Base-by-base conservation (phyloP, 2,113 vertebrate genomes). In the Pollachius pollachius region DNA sequence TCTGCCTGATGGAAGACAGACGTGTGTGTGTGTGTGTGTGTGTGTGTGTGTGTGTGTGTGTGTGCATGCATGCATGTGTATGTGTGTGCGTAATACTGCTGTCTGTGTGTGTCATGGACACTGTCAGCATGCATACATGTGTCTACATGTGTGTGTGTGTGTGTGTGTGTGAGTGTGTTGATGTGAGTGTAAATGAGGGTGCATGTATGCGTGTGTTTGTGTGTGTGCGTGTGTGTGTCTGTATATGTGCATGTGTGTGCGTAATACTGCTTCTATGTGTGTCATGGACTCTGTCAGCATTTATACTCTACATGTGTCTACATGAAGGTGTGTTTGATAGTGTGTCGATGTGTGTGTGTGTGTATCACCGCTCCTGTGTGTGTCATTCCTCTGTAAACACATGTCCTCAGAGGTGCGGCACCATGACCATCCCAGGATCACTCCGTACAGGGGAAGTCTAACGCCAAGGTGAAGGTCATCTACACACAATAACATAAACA, bases 341-440 rank as follows among this genome's bases (percentile, higher is more conserved):
- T 23, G 18, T 23, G 13, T 25, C 17, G 15, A 54, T 27, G 30
- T 27, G 52, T 68, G 41, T 27, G 52, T 68, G 41, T 60, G 60
- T 67, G 18, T 16, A 30, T 62, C 23, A 58, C 3, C 15, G 62
- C 64, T 64, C 67, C 27, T 66, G 70, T 66, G 57, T 52, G 56
- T 48, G 21, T 54, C 60, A 57, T 25, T 2, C 4, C 30, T 34
- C 30, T 34, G 4, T 34, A 5, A 5, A 7, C 19, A 52, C 34
- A 54, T 15, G 30, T 5, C 30, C 30, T 34, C 30, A 6, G 6
- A 34, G 4, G 30, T 34, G 30, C 41, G 19, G 67, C 6, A 34
- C 30, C 30, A 34, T 34, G 30, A 34, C 6, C 30, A 34, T 34
- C 30, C 30, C 6, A 48, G 8, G 41, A 48, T 48, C 41, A 13